Evolutionary conservation across 2,888 invertebrate genomes (phyloP), one percentile per base, ranked within the genome.

Genomic region (Deilephila elpenor): DNA sequence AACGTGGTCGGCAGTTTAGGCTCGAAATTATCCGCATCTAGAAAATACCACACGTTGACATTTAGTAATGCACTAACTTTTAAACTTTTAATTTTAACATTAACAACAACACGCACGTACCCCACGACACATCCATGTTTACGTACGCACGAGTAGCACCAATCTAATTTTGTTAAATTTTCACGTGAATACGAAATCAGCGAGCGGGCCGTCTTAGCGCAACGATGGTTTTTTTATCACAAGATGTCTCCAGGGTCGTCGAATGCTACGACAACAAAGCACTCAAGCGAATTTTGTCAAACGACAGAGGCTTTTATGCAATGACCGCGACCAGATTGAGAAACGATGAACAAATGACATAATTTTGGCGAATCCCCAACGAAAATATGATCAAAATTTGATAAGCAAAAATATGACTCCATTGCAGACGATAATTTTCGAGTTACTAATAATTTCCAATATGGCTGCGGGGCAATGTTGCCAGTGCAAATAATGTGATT

Each of bases 1-100:
- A 96, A 93, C 88, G 95, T 95, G 90, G 95, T 93, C 84, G 96
- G 95, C 81, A 95, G 92, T 93, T 96, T 96, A 77, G 96, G 96
- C 85, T 96, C 96, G 89, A 96, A 96, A 89, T 96, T 96, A 84
- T 97, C 96, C 86, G 96, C 96, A 93, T 97, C 97, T 97, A 93
- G 78, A 95, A 96, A 89, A 83, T 86, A 85, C 83, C 82, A 84
- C 81, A 78, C 78, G 85, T 83, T 86, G 86, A 86, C 85, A 85
- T 87, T 51, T 44, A 44, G 44, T 25, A 67, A 51, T 25, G 60
- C 73, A 80, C 75, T 79, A 76, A 62, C 32, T 32, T 32, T 75
- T 74, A 56, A 17, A 81, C 85, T 83, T 82, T 82, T 76, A 77
- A 80, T 80, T 84, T 75, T 84, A 73, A 76, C 73, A 70, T 74